Conservation (phyloP, 2,113 vertebrate species). For the Formicarius rufipectus region DNA sequence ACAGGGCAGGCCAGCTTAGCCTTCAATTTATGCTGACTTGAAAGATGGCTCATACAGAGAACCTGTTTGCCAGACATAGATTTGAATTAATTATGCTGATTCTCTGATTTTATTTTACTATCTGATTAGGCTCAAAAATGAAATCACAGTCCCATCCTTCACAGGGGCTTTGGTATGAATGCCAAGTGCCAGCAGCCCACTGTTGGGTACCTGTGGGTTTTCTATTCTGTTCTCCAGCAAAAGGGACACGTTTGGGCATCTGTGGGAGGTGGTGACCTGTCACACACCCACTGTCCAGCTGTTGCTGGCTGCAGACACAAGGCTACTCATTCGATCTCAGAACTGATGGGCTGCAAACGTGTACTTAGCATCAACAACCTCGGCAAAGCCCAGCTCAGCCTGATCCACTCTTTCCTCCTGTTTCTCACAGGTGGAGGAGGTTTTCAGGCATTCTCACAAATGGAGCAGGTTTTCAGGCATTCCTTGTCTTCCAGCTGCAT, state of each 20-base stretch:
- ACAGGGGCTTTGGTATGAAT: neutral
- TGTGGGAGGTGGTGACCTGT: neutral
- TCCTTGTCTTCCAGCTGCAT: neutral
- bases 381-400: neutral
- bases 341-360: neutral
- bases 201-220: neutral
- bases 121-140: constrained; percentile 55
- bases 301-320: neutral
- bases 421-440: neutral
- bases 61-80: neutral
- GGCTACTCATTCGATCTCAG: neutral
- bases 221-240: neutral
- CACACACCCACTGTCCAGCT: neutral
- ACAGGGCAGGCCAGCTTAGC: constrained; percentile 22
- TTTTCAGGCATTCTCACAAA: neutral
- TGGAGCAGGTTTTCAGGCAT: neutral
- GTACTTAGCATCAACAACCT: neutral
- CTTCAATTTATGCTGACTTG: constrained; percentile 37
- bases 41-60: constrained; percentile 2
- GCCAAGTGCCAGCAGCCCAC: neutral
- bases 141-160: neutral
- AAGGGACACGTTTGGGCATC: neutral
- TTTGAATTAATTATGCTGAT: constrained; percentile 62
- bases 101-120: constrained; percentile 38
- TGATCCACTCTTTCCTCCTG: neutral